phyloP scores from a whole-genome alignment of 2,113 vertebrate species.

The Burhinus oedicnemus region DNA sequence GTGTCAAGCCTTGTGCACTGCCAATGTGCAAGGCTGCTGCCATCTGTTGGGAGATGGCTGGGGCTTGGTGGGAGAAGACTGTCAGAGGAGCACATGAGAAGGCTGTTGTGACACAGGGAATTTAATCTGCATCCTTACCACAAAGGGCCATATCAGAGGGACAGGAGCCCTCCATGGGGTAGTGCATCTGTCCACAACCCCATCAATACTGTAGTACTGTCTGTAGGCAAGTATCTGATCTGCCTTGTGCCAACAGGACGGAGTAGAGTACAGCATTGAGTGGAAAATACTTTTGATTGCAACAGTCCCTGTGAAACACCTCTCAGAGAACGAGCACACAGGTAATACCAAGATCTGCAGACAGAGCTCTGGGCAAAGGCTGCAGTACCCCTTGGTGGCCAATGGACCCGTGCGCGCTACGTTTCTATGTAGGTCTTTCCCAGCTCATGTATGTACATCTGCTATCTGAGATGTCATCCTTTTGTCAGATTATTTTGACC shows the following conservation, averaged over 20 bases:
- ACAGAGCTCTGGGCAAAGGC: not conserved
- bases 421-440: not conserved
- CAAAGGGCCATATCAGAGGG: fast-evolving
- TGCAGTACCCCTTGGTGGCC: not conserved
- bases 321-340: fast-evolving
- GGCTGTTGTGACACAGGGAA: not conserved
- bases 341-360: not conserved
- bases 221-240: not conserved
- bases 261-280: not conserved
- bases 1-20: not conserved
- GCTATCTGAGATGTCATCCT: not conserved
- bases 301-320: not conserved
- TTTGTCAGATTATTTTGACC: not conserved
- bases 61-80: not conserved
- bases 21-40: not conserved
- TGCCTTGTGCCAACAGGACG: not conserved
- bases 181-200: not conserved
- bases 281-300: not conserved
- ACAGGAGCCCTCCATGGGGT: not conserved
- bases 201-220: not conserved
- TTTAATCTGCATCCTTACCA: not conserved
- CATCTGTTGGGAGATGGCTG: not conserved
- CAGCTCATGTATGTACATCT: not conserved
- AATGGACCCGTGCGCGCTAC: not conserved
- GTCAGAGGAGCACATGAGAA: not conserved